Base-by-base conservation (phyloP, 2,797 vertebrate species). In the Myioborus miniatus region DNA sequence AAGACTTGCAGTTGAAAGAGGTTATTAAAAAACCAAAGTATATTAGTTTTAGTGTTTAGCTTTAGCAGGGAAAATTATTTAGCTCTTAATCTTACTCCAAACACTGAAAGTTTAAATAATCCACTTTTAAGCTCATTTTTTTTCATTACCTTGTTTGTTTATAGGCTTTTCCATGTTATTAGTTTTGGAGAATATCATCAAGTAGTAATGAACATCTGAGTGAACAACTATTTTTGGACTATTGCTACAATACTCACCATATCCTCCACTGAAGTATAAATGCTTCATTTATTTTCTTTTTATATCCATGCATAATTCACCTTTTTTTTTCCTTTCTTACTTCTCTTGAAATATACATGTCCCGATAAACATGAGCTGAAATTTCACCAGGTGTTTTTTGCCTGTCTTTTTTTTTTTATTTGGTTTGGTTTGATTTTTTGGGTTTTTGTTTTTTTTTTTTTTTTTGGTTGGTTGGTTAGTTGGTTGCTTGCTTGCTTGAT, bases 101-200 rank as follows among this genome's bases (percentile, higher is more conserved):
- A 82, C 44, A 65, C 20, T 62, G n/a, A 46, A 76, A 24, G 5
- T 82, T 82, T 83, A 76, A 95, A 89, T 82, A 24, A 72, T 55
- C 30, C 3, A 24, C 62, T 89, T 89, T 17, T 44, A 87, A 90
- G 8, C 37, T 23, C 9, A 58, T 83, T 86, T 89, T 63, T 34
- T 90, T 89, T 77, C 53, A 89, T 86, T 83, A 81, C 15, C 63
- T 3, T 62, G n/a, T 56, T 76, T 80, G 4, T 93, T 70, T 68
- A 49, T 58, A 71, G 26, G 46, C 6, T 76, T 96, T 89, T 75
- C 46, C 20, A 5, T 65, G 16, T 75, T 64, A 68, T 37, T 87
- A 71, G 11, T 67, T 68, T 46, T 76, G 56, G 24, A 41, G 32
- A 81, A 43, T 46, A 30, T 60, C 8, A 71, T 41, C 29, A 70